These are phyloP conservation scores for Dipodomys stephensi DNA, from an alignment of 2,113 vertebrate species.

Conservation along the genomic window DNA sequence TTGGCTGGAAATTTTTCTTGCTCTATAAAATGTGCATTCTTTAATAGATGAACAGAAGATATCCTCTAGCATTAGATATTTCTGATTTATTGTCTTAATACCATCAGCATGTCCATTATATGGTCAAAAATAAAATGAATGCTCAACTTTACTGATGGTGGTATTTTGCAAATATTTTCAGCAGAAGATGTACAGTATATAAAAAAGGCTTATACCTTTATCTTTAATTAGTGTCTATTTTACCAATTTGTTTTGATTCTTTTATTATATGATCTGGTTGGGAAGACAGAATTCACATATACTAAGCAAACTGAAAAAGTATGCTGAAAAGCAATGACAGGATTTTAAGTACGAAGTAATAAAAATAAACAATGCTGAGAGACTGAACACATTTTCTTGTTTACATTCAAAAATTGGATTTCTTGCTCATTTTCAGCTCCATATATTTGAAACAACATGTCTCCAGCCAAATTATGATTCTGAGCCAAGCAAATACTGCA, in stretches of 20 bases:
- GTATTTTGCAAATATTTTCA: neutral
- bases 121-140: neutral
- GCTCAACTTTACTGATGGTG: neutral
- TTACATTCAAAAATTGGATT: neutral
- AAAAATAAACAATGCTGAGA: neutral
- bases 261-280: neutral
- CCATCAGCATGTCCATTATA: neutral
- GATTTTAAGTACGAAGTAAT: neutral
- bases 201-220: neutral
- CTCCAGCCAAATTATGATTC: slow-evolving; percentile 3
- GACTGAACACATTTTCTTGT: neutral
- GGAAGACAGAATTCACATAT: neutral
- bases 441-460: slow-evolving; percentile 42
- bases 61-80: neutral
- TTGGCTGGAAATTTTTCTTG: neutral
- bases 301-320: neutral
- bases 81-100: slow-evolving; percentile 1
- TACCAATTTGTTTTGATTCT: neutral
- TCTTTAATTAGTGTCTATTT: neutral
- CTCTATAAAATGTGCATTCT: neutral
- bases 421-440: neutral
- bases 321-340: neutral
- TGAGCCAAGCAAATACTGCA: neutral
- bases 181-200: neutral
- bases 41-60: neutral